A percentile compares a stretch with the other conserved stretches of the same genome.
These are phyloP conservation scores for Torymus tubicola DNA, from an alignment of 2,888 invertebrate species.

Conservation along the genomic window DNA sequence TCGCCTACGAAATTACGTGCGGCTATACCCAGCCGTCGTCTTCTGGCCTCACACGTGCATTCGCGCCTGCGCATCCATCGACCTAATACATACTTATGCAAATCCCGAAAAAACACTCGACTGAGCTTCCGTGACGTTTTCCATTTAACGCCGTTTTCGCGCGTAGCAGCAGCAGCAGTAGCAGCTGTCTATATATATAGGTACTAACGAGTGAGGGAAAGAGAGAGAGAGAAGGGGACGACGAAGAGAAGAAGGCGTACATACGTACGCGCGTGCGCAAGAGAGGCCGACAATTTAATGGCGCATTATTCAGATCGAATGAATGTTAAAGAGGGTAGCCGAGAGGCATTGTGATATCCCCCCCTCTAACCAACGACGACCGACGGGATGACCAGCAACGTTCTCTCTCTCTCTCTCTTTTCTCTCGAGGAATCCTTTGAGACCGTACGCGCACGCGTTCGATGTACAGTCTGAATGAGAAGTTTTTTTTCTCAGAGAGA, in stretches of 20 bases:
- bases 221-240: too few relatives aligned
- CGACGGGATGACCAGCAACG: too few relatives aligned
- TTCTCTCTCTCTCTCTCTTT: too few relatives aligned
- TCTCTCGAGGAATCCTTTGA: constrained; percentile 3
- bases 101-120: constrained; percentile 7
- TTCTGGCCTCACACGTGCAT: too few relatives aligned
- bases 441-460: neutral
- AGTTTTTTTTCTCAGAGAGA: neutral
- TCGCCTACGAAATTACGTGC: neutral
- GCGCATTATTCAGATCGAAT: constrained; percentile 70
- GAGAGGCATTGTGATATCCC: constrained; percentile 31
- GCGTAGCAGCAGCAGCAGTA: neutral
- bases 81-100: constrained; percentile 28
- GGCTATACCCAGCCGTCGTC: too few relatives aligned
- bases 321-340: constrained; percentile 66
- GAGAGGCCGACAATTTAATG: constrained; percentile 67
- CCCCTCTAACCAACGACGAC: too few relatives aligned
- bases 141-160: constrained; percentile 63
- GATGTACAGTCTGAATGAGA: constrained; percentile 3
- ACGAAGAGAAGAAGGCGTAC: constrained; percentile 52
- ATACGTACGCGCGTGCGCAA: constrained; percentile 30
- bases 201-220: too few relatives aligned
- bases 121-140: constrained; percentile 26
- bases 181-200: neutral
- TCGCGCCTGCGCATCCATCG: too few relatives aligned